Evolutionary conservation across 2,888 invertebrate species (phyloP).

Genomic region (Drosophila acutilabella): DNA sequence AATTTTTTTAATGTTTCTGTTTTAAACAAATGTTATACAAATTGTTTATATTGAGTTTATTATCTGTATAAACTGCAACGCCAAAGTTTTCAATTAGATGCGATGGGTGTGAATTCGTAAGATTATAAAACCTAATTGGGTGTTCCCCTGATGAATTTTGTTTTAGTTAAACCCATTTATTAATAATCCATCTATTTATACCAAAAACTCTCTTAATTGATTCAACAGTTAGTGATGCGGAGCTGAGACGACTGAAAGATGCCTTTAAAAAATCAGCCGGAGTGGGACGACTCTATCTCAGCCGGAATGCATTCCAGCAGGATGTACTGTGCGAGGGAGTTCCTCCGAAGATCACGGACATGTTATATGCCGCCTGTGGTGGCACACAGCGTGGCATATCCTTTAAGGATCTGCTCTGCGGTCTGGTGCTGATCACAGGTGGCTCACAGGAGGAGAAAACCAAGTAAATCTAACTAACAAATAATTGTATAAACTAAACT

Average conservation of each 20-base stretch:
- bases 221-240: slow-evolving; percentile 91
- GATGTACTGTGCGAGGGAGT: slow-evolving; percentile 95
- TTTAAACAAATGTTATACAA: not conserved
- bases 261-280: slow-evolving; percentile 94
- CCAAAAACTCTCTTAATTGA: not conserved
- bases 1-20: not conserved
- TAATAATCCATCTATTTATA: slow-evolving; percentile 7
- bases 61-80: not conserved
- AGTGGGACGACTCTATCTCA: slow-evolving; percentile 88
- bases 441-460: slow-evolving; percentile 94
- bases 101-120: slow-evolving; percentile 30
- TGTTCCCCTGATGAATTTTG: slow-evolving; percentile 16
- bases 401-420: slow-evolving; percentile 93
- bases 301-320: slow-evolving; percentile 91
- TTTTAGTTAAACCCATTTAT: slow-evolving; percentile 33
- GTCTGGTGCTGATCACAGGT: slow-evolving; percentile 93
- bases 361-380: slow-evolving; percentile 93
- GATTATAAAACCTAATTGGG: slow-evolving; percentile 32
- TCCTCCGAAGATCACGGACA: slow-evolving; percentile 92
- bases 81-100: slow-evolving; percentile 19
- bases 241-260: slow-evolving; percentile 93
- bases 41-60: slow-evolving; percentile 1
- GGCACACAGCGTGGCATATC: slow-evolving; percentile 92
- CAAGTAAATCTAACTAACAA: slow-evolving; percentile 79
- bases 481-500: not conserved